Evolutionary conservation across 1,140 invertebrate genomes (phyloP).

Genomic region (Tetramorium simillimum): DNA sequence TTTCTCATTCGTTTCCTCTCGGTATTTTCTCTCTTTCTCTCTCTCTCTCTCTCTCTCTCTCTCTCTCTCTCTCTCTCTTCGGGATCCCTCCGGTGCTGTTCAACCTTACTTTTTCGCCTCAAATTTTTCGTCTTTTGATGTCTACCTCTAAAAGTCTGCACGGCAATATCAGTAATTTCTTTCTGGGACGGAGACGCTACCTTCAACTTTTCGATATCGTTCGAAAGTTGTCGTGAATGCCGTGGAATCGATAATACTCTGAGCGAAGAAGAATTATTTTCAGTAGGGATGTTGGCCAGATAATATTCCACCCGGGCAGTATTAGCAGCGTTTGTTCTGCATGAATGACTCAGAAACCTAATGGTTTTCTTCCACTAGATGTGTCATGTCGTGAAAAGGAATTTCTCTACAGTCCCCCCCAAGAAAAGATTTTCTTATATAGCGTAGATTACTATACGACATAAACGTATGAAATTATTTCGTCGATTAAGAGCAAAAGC

Average conservation of each 20-base stretch:
- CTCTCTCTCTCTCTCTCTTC: neutral
- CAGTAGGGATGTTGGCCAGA: neutral
- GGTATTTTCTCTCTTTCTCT: neutral
- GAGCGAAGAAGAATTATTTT: constrained; percentile 31
- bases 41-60: neutral
- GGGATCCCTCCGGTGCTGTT: neutral
- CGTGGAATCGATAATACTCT: constrained; percentile 38
- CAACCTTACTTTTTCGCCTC: neutral
- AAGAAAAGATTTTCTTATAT: neutral
- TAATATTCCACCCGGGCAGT: neutral
- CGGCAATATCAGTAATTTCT: constrained; percentile 17
- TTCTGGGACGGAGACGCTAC: neutral
- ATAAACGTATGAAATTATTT: neutral
- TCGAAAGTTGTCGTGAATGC: neutral
- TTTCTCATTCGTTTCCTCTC: neutral
- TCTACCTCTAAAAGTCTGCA: neutral
- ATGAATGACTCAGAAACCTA: neutral
- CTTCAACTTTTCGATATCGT: neutral
- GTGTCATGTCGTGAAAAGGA: neutral
- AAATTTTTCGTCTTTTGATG: constrained; percentile 9
- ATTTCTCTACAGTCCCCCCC: neutral
- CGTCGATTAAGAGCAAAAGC: neutral
- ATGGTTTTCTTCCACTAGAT: constrained; percentile 13
- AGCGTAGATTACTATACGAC: neutral
- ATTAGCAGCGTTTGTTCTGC: neutral